These are phyloP conservation scores for Erinaceus europaeus DNA, from an alignment of 2,113 vertebrate species.

Conservation along the genomic window DNA sequence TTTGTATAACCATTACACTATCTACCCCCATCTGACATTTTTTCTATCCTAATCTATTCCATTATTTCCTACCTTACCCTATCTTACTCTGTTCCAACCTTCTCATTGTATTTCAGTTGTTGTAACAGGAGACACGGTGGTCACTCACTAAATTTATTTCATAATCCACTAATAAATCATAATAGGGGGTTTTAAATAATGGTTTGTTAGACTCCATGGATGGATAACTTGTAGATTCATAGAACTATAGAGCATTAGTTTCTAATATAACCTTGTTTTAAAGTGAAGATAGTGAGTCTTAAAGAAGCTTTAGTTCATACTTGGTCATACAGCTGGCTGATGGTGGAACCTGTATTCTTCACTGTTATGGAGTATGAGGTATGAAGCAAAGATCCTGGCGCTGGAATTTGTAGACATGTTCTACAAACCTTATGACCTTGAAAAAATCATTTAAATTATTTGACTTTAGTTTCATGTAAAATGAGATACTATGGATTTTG, in stretches of 20 bases:
- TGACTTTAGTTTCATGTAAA: not conserved
- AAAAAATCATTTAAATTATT: not conserved
- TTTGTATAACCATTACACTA: no score
- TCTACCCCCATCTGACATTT: not conserved
- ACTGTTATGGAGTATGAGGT: not conserved
- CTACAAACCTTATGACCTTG: not conserved
- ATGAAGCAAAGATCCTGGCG: not conserved
- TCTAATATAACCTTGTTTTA: conserved; percentile 45
- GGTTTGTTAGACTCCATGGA: conserved; percentile 45
- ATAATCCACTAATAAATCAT: conserved; percentile 33
- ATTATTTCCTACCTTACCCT: not conserved
- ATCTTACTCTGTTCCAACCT: not conserved
- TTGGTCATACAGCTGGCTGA: not conserved
- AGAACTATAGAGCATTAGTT: not conserved
- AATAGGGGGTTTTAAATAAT: conserved; percentile 22
- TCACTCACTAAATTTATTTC: conserved; percentile 48
- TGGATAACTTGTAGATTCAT: not conserved
- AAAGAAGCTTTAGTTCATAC: not conserved
- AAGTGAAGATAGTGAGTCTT: conserved; percentile 10
- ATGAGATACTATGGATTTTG: no score
- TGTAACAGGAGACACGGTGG: not conserved
- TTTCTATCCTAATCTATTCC: not conserved
- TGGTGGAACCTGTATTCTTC: not conserved
- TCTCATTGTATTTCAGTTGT: conserved; percentile 39
- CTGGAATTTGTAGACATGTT: not conserved